Percentiles rank a stretch among this genome's conserved stretches.
Conservation (phyloP, 2,888 invertebrate genomes). For the Tineola bisselliella region DNA sequence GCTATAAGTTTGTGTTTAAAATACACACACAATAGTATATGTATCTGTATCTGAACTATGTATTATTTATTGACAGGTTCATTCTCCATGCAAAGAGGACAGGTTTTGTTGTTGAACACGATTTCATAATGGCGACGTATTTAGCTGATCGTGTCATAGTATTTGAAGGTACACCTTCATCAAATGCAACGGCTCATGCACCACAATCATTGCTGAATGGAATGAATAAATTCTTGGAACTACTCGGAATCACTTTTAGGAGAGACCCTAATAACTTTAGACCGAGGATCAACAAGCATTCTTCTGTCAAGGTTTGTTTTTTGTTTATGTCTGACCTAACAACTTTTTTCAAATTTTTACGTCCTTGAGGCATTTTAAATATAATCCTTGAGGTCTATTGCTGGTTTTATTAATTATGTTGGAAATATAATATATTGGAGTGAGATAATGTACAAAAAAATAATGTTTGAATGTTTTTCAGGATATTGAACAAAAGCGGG, state of each 20-base stretch:
- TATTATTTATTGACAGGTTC: too few relatives aligned
- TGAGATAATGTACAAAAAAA: too few relatives aligned
- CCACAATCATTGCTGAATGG: constrained; percentile 95
- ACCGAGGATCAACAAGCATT: constrained; percentile 96
- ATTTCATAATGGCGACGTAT: constrained; percentile 99
- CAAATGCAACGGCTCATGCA: constrained; percentile 87
- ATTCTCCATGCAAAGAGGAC: constrained; percentile 99
- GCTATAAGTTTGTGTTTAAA: too few relatives aligned
- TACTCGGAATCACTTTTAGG: constrained; percentile 96
- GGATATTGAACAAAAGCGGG: constrained; percentile 97
- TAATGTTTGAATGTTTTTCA: constrained; percentile 33
- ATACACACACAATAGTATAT: too few relatives aligned
- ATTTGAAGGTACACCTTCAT: constrained; percentile 94
- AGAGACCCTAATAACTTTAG: constrained; percentile 98
- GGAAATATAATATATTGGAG: too few relatives aligned
- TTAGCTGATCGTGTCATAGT: constrained; percentile 98
- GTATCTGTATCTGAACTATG: too few relatives aligned
- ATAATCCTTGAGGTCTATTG: too few relatives aligned
- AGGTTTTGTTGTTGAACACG: constrained; percentile 99
- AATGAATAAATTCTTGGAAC: constrained; percentile 97
- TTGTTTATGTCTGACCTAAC: too few relatives aligned
- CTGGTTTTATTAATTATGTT: too few relatives aligned
- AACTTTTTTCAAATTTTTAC: too few relatives aligned
- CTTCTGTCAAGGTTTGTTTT: constrained; percentile 88
- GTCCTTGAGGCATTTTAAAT: too few relatives aligned